phyloP scores from a whole-genome alignment of 2,113 vertebrate genomes.

The Limnothrissa miodon region DNA sequence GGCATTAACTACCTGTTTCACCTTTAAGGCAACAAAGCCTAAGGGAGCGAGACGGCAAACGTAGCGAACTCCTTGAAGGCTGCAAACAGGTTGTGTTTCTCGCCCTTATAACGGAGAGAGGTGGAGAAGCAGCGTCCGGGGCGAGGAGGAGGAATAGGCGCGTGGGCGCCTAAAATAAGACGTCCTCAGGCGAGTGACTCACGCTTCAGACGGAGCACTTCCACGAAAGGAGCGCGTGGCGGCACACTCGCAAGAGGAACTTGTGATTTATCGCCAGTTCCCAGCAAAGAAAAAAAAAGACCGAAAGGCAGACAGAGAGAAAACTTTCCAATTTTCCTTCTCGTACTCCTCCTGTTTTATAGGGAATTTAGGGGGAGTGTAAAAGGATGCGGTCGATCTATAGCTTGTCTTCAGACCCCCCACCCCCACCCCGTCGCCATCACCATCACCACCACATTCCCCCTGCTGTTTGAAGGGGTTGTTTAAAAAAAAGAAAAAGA shows the following conservation, averaged over 20 bases:
- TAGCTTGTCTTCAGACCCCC: slow-evolving; percentile 13
- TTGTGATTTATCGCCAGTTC: not conserved
- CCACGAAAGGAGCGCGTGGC: not conserved
- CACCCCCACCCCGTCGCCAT: not conserved
- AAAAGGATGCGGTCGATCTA: slow-evolving; percentile 23
- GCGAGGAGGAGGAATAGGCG: not conserved
- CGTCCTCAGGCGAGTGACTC: not conserved
- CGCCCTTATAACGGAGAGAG: not conserved
- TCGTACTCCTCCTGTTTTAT: slow-evolving; percentile 27
- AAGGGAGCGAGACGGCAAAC: not conserved
- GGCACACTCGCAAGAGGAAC: not conserved
- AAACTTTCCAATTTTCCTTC: not conserved
- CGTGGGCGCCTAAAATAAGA: not conserved
- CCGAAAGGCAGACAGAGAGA: not conserved
- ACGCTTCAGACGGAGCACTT: not conserved
- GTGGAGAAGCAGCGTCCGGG: not conserved
- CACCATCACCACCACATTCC: slow-evolving; percentile 3
- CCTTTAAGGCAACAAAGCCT: not conserved
- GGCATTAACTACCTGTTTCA: not conserved
- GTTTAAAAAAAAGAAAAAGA: not conserved
- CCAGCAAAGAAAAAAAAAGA: not conserved
- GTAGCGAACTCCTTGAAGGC: not conserved
- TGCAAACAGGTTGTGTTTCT: not conserved
- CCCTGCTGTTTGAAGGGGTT: not conserved
- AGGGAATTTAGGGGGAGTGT: slow-evolving; percentile 18